Percentiles rank a stretch among this genome's conserved stretches.
Conservation (phyloP, 2,113 vertebrate genomes). For the Nyctibius bracteatus region DNA sequence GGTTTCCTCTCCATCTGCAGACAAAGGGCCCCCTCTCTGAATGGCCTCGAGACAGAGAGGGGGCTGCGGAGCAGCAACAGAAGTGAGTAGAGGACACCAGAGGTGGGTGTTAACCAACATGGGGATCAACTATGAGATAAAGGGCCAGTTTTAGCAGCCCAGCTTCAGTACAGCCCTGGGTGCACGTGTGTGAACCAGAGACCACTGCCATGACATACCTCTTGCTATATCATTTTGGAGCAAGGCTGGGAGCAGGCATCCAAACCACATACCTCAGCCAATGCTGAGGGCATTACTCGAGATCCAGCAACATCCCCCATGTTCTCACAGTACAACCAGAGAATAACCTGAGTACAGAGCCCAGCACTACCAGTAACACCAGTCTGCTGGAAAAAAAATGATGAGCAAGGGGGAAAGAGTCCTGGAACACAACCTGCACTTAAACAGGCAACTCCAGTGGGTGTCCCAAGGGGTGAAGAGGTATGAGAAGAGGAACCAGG, state of each 20-base stretch:
- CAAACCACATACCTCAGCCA: not conserved
- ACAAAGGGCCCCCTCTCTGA: not conserved
- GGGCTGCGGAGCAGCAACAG: not conserved
- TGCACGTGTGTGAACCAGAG: not conserved
- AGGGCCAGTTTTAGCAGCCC: not conserved
- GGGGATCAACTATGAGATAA: not conserved
- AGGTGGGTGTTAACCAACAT: fast-evolving
- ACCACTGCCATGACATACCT: fast-evolving
- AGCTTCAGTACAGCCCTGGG: not conserved
- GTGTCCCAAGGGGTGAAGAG: not conserved
- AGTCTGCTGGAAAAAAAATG: not conserved
- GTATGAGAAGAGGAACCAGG: not conserved
- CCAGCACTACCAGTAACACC: not conserved
- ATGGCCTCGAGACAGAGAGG: fast-evolving
- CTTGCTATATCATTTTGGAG: not conserved
- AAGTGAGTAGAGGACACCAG: not conserved
- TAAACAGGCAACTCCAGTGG: not conserved
- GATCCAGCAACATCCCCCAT: fast-evolving
- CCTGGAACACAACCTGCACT: not conserved
- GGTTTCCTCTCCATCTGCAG: not conserved
- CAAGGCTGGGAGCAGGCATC: not conserved
- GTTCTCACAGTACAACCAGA: not conserved
- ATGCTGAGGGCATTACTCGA: fast-evolving
- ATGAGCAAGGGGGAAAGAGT: not conserved
- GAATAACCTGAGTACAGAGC: fast-evolving